Conservation (phyloP, 2,888 invertebrate species). For the Trichogramma evanescens region DNA sequence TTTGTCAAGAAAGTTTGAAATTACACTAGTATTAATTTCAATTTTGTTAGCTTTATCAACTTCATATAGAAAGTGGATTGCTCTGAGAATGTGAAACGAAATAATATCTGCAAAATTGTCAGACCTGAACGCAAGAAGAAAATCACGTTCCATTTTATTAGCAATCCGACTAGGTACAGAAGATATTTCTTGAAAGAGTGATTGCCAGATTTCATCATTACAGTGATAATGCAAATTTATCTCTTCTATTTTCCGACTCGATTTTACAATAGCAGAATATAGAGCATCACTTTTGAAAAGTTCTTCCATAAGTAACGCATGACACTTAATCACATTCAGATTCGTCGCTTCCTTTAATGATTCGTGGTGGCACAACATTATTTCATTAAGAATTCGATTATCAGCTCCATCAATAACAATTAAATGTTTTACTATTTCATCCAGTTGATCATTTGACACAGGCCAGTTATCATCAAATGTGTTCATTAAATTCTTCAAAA, state of each 20-base stretch:
- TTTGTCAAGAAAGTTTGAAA: constrained; percentile 58
- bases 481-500: constrained; percentile 50
- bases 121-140: constrained; percentile 55
- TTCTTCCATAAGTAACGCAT: constrained; percentile 48
- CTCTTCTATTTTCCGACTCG: constrained; percentile 34
- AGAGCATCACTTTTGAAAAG: constrained; percentile 55
- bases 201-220: constrained; percentile 46
- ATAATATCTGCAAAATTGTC: constrained; percentile 56
- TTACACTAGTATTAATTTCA: constrained; percentile 45
- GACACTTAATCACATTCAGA: constrained; percentile 37
- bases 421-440: constrained; percentile 46
- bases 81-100: constrained; percentile 55
- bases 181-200: constrained; percentile 56
- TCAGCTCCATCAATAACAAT: constrained; percentile 53
- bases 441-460: constrained; percentile 39
- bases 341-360: constrained; percentile 48
- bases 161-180: constrained; percentile 67
- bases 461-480: constrained; percentile 58
- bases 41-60: constrained; percentile 40
- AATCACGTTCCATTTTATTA: constrained; percentile 56
- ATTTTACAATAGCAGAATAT: constrained; percentile 50
- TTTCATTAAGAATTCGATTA: constrained; percentile 44
- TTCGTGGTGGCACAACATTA: constrained; percentile 48
- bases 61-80: constrained; percentile 57
- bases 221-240: too few species aligned